Percentiles rank a stretch among this genome's conserved stretches.
phyloP scores from a whole-genome alignment of 2,888 invertebrate genomes.

The Cephalotes varians region DNA sequence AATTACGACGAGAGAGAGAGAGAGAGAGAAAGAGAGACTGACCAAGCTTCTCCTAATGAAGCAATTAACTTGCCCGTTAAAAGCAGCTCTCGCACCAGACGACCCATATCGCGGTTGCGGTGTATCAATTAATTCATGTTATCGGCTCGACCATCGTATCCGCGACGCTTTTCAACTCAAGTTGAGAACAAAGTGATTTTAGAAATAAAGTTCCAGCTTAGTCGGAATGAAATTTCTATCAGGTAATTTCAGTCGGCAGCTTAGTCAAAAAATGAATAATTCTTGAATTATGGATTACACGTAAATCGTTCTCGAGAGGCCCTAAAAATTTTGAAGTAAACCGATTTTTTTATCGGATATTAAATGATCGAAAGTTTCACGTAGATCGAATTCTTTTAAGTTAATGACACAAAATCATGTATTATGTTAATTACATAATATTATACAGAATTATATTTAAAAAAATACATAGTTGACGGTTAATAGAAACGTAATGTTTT shows the following conservation, averaged over 20 bases:
- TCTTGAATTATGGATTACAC: constrained; percentile 13
- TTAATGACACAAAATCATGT: too few species aligned
- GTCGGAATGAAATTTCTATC: not conserved
- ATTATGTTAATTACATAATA: too few species aligned
- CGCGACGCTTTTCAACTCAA: not conserved
- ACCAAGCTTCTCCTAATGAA: constrained; percentile 32
- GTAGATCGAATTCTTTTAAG: too few species aligned
- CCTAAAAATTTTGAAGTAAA: not conserved
- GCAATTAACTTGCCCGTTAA: constrained; percentile 35
- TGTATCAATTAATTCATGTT: constrained; percentile 52
- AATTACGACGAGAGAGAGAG: not conserved
- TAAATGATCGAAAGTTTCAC: too few species aligned
- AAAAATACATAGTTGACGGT: too few species aligned
- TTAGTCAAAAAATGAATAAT: constrained; percentile 19
- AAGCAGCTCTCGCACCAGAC: not conserved
- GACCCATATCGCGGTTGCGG: not conserved
- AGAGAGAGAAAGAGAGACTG: not conserved
- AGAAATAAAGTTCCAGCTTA: constrained; percentile 22
- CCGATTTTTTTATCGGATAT: not conserved
- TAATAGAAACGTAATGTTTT: too few species aligned
- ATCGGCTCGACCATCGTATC: constrained; percentile 27
- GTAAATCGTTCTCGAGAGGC: not conserved
- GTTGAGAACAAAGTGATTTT: constrained; percentile 14
- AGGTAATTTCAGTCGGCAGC: too few species aligned
- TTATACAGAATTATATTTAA: too few species aligned